Conservation (phyloP, 2,113 vertebrate species). For the Carassius gibelio region DNA sequence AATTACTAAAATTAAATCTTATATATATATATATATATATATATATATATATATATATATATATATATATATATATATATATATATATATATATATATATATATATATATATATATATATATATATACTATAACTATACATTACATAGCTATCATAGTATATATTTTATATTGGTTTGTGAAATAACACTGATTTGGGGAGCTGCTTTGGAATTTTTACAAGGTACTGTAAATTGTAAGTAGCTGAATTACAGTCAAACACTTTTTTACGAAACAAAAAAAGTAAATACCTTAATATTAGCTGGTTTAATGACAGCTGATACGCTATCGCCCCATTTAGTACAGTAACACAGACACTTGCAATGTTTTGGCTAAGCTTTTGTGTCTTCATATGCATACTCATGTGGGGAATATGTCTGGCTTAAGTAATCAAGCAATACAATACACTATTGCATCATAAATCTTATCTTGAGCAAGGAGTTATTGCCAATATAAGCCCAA, state of each 20-base stretch:
- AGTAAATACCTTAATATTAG: too few relatives aligned
- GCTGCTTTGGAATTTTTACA: background rate
- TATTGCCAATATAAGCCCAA: background rate
- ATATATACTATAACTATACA: too few relatives aligned
- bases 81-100: too few relatives aligned
- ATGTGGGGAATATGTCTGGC: background rate
- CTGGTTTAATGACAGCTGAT: background rate
- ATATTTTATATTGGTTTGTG: too few relatives aligned
- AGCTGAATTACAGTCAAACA: too few relatives aligned
- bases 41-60: background rate
- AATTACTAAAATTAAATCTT: background rate
- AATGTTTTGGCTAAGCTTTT: background rate
- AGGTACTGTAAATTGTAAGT: too few relatives aligned
- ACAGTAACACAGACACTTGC: background rate
- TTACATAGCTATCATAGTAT: background rate
- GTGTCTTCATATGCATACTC: background rate
- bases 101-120: too few relatives aligned
- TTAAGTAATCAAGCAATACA: background rate
- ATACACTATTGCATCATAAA: background rate
- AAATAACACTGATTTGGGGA: background rate
- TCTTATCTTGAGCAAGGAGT: background rate
- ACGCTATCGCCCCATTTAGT: background rate
- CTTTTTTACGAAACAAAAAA: background rate
- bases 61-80: too few relatives aligned
- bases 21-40: background rate